Base-by-base conservation (phyloP, 2,888 invertebrate species). In the Lepidochitona cinerea region DNA sequence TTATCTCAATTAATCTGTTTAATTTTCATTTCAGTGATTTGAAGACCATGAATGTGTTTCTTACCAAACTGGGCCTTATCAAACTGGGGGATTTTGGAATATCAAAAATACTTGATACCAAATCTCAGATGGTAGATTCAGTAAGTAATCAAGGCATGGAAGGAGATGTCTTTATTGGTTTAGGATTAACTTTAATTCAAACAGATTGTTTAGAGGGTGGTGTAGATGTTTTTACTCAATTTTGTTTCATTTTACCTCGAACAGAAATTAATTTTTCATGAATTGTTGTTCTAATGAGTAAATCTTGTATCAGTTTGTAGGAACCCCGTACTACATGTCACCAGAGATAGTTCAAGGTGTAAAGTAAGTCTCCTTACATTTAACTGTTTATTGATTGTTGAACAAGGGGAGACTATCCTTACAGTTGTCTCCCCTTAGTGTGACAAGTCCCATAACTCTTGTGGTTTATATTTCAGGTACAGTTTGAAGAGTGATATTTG, bases 51-150 rank as follows among this genome's bases (percentile, higher is more conserved):
- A 90, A 90, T 75, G 87, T 90, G 18, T 90, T 90, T 73, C 83
- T 90, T 64, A 90, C 89, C 14, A 89, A 88, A 74, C 80, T 85
- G 37, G 89, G 87, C 70, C 79, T 90, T 18, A 75, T 90, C 32
- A 90, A 90, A 79, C 82, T 90, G n/a, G 90, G 90, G 26, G 90
- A 90, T 73, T 90, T 90, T 84, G 90, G 90, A 29, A 90, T 90
- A 33, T 89, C 90, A 37, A 89, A 87, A 78, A 80, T 90, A 36
- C 78, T 90, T 68, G 87, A 88, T 70, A 79, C 83, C 29, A 83
- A 85, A 53, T 82, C 84, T 49, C 82, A 87, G 74, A 82, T 89
- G 85, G 89, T 87, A 35, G 84, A 90, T 71, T 85, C 89, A 23
- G 90, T 90, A 77, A 83, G 86, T 79, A 29, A n/a, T n/a, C n/a